Base-by-base conservation (phyloP, 2,888 invertebrate species). In the Onchidella celtica region DNA sequence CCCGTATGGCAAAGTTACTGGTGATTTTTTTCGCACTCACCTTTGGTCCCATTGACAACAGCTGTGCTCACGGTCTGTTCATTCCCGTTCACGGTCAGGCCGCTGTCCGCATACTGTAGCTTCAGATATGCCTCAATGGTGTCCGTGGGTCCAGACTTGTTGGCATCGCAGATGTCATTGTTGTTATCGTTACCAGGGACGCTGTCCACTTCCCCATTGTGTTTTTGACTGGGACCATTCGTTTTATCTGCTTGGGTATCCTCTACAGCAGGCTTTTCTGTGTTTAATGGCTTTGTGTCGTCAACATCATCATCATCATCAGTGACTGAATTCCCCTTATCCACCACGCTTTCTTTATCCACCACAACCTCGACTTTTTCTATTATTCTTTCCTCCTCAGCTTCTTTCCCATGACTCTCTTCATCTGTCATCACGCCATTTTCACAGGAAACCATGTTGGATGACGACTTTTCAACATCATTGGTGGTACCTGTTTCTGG, bases 81-180 rank as follows among this genome's bases (percentile, higher is more conserved):
- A 17, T 24, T 34, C n/a, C 11, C 29, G 14, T 70, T 17, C 72
- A 40, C 47, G 11, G 57, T 63, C 32, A 11, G 40, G 63, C 24
- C 55, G 27, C 40, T 21, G 11, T 47, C 38, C 17, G 36, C 70
- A 36, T n/a, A 21, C 76, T 81, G 81, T 61, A 81, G 61, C 69
- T 55, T 75, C 9, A 81, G 34, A 34, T 75, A 68, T 17, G 70
- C 61, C 29, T 81, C 76, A 24, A 76, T 81, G n/a, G 75, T 68
- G n/a, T 47, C 75, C 57, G 21, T 69, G 29, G 81, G 66, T 14
- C 57, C 57, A 17, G 61, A 27, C 29, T 61, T 68, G 3, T 27
- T 69, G 40, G 0, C 17, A 40, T 32, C 55, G 32, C 32, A 21
- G 34, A n/a, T 73, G 32, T 47, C 27, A 17, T 59, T 34, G 55